phyloP scores from a whole-genome alignment of 92 coral and sea anemone species.

The Ricordea florida region DNA sequence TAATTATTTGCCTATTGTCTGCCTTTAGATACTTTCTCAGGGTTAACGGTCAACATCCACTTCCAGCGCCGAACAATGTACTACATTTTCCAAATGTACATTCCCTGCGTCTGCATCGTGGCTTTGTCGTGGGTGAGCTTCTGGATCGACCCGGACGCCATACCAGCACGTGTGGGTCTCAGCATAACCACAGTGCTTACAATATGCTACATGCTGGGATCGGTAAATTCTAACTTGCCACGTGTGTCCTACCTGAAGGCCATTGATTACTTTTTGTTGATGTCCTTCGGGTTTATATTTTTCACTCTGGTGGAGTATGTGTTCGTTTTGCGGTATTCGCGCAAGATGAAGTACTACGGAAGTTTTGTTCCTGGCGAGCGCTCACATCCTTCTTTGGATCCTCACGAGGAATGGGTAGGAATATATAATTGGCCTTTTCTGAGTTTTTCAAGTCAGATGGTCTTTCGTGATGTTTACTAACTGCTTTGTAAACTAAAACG shows the following conservation, averaged over 20 bases:
- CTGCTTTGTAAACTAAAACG: no score
- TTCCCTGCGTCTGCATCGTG: conserved; percentile 93
- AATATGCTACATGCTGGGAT: conserved; percentile 93
- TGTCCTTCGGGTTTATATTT: conserved; percentile 91
- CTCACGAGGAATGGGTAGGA: conserved; percentile 70
- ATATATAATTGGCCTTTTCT: neutral
- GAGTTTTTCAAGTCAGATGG: no score
- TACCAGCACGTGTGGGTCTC: conserved; percentile 95
- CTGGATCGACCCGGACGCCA: conserved; percentile 95
- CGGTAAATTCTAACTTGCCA: conserved; percentile 89
- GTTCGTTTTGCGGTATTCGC: conserved; percentile 71
- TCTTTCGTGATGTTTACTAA: no score
- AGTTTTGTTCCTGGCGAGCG: conserved; percentile 72
- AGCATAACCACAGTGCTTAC: conserved; percentile 95
- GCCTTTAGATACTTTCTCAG: conserved; percentile 77
- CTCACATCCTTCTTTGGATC: conserved; percentile 24
- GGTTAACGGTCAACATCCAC: conserved; percentile 81
- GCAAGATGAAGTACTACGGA: conserved; percentile 73
- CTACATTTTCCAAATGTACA: conserved; percentile 90
- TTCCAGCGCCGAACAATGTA: conserved; percentile 91
- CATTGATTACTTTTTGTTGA: conserved; percentile 84
- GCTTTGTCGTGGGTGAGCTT: conserved; percentile 96
- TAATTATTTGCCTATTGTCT: neutral
- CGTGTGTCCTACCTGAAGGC: conserved; percentile 96
- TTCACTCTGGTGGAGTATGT: conserved; percentile 90